Evolutionary conservation across 2,888 invertebrate genomes (phyloP), one percentile per base, ranked within the genome.

Genomic region (Cantharis nigra): DNA sequence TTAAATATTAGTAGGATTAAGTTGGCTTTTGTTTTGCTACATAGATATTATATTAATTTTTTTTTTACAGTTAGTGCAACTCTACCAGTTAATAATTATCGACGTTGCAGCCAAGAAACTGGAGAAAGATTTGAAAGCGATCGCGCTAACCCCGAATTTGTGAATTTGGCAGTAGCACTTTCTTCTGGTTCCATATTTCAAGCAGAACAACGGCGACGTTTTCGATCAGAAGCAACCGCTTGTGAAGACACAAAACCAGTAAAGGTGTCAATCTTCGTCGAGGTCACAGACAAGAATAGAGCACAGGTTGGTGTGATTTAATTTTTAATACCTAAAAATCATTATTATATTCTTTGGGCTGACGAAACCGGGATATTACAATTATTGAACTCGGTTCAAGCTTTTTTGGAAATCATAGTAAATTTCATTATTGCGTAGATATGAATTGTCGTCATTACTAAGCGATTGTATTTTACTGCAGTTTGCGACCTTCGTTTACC

Each of bases 401-500:
- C 13, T 13, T 10, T 65, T 65, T 11, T 16, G 64, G 10, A 20
- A 65, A 18, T n/a, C 4, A n/a, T 26, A 28, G 28, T 28, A 28
- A 26, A 13, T 28, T 78, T 81, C 78, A 73, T 67, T 30, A 63
- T 63, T 73, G 77, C 73, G 77, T 77, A 74, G 28, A 30, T 30
- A 30, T 26, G 49, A 18, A 73, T 64, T 69, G 18, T 72, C 80
- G 81, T 81, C 80, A 81, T 83, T 80, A 77, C 70, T 81, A 73
- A 76, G 76, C 75, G 76, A 80, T 81, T 69, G 72, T 78, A 81
- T 80, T 76, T 79, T 80, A 80, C 78, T 85, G 84, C 83, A 85
- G 49, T 49, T 83, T 83, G 80, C 84, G 82, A 84, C 87, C 87
- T 87, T 87, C 87, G 83, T 84, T 79, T 85, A 85, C 85, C 84